A percentile compares a stretch with the other conserved stretches of the same genome.
Evolutionary conservation across 2,113 vertebrate species (phyloP).

Genomic region (Cyprinodon brontotheroides): DNA sequence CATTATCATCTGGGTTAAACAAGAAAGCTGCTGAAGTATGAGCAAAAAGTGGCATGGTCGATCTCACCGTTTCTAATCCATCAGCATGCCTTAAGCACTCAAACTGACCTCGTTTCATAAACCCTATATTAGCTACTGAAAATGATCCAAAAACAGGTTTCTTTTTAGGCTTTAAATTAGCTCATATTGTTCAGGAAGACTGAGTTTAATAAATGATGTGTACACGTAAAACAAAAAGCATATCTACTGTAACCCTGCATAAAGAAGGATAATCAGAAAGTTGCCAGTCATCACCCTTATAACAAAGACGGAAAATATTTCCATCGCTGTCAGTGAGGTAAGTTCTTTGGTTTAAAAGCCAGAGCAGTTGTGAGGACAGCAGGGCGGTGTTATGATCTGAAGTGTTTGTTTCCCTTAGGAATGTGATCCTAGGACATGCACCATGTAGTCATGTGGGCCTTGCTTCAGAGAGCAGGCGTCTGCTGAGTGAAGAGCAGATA

Average conservation of each 20-base stretch:
- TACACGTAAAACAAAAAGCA: background rate
- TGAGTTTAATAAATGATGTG: too few species aligned
- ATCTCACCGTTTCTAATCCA: background rate
- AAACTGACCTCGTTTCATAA: background rate
- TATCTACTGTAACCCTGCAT: background rate
- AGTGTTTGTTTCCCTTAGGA: too few species aligned
- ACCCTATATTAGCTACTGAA: background rate
- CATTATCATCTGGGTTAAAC: slow-evolving; percentile 2
- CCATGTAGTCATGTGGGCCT: too few species aligned
- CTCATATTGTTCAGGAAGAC: too few species aligned
- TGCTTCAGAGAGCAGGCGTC: too few species aligned
- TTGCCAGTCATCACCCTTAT: background rate
- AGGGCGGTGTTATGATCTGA: too few species aligned
- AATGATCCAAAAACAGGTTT: background rate
- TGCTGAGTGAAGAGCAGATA: too few species aligned
- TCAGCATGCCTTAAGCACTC: background rate
- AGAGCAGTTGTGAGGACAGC: too few species aligned
- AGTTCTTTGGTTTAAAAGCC: background rate
- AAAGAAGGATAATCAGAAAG: background rate
- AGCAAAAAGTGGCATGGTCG: background rate
- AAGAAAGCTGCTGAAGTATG: background rate
- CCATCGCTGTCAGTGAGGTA: background rate
- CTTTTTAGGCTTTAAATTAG: background rate
- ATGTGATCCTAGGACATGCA: too few species aligned
- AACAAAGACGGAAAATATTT: background rate